Evolutionary conservation across 2,888 invertebrate species (phyloP).

Genomic region (Cynaeus angustus): DNA sequence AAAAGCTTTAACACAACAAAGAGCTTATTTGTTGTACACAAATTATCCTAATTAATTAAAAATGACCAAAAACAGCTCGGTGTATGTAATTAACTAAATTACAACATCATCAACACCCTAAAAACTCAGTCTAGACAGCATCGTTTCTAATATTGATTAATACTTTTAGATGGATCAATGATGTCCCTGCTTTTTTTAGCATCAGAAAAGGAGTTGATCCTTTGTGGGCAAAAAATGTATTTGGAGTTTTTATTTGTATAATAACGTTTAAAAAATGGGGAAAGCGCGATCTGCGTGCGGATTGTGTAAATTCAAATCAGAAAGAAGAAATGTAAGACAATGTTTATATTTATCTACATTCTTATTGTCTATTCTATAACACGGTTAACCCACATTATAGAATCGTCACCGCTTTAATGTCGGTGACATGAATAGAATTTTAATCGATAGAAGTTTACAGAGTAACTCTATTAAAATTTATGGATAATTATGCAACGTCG

Average conservation of each 20-base stretch:
- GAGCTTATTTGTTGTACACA: too few species aligned
- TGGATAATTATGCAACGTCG: constrained; percentile 21
- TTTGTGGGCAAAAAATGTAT: too few species aligned
- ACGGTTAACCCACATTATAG: constrained; percentile 30
- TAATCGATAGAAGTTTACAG: constrained; percentile 17
- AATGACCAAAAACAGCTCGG: too few species aligned
- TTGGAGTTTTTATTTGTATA: background rate
- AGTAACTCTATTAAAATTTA: constrained; percentile 29
- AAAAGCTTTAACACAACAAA: too few species aligned
- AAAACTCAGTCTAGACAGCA: too few species aligned
- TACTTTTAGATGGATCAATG: too few species aligned
- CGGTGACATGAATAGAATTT: constrained; percentile 1
- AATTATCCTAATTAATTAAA: too few species aligned
- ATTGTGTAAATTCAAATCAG: constrained; percentile 38
- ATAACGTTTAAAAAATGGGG: constrained; percentile 1
- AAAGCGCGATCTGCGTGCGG: constrained; percentile 20
- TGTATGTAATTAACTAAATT: too few species aligned
- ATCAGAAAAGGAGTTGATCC: too few species aligned
- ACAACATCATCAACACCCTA: too few species aligned
- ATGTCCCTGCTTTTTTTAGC: too few species aligned
- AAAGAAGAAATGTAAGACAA: constrained; percentile 29
- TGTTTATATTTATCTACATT: constrained; percentile 39
- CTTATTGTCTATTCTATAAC: background rate
- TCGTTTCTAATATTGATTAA: too few species aligned
- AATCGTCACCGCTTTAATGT: constrained; percentile 11